phyloP scores from a whole-genome alignment of 2,888 invertebrate species.

The Epirrita christyi region DNA sequence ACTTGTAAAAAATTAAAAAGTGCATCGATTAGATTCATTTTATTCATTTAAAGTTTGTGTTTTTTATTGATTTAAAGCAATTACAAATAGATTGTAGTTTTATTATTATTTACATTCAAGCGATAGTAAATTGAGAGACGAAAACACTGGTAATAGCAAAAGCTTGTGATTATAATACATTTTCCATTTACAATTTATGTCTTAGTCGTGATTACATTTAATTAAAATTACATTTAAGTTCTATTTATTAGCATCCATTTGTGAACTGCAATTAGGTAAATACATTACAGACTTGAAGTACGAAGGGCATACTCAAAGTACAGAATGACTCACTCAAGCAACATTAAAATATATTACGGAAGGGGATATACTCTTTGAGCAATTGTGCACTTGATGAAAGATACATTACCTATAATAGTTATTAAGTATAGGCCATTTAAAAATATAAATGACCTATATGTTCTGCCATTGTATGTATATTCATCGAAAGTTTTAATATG shows the following conservation, averaged over 20 bases:
- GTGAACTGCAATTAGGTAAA: constrained; percentile 15
- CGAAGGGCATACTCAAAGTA: constrained; percentile 16
- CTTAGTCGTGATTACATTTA: constrained; percentile 11
- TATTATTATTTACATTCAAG: too few relatives aligned
- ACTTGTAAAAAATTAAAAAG: too few relatives aligned
- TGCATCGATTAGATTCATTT: too few relatives aligned
- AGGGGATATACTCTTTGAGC: constrained; percentile 56
- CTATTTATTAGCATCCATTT: constrained; percentile 28
- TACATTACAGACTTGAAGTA: constrained; percentile 17
- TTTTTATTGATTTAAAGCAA: too few relatives aligned
- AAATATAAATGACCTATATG: constrained; percentile 16
- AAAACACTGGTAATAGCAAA: too few relatives aligned
- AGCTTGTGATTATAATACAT: not conserved
- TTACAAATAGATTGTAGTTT: too few relatives aligned
- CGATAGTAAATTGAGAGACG: too few relatives aligned
- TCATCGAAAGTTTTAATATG: constrained; percentile 6
- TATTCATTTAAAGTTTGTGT: too few relatives aligned
- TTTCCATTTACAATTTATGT: constrained; percentile 1
- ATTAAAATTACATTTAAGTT: constrained; percentile 19
- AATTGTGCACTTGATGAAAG: constrained; percentile 51
- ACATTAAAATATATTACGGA: constrained; percentile 44
- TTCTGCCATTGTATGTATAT: constrained; percentile 18
- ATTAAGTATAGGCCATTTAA: constrained; percentile 29
- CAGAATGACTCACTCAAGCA: not conserved
- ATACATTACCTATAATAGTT: constrained; percentile 55